These are phyloP conservation scores for Protodeltote pygarga DNA, from an alignment of 2,888 invertebrate species.

Conservation along the genomic window DNA sequence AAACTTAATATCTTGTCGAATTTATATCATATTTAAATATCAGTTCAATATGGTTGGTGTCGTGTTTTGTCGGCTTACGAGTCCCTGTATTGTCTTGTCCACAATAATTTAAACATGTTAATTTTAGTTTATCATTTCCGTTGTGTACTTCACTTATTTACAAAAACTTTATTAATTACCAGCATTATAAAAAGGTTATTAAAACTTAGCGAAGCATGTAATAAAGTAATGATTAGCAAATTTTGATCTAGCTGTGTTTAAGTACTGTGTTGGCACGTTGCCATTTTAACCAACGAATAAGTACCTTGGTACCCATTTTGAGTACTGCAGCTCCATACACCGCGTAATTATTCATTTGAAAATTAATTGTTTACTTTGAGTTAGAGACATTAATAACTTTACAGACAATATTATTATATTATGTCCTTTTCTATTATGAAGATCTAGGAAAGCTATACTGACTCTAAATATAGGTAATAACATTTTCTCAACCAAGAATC, in stretches of 20 bases:
- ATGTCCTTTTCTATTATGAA: too few relatives aligned
- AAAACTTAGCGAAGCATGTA: slow-evolving; percentile 2
- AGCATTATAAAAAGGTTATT: slow-evolving; percentile 9
- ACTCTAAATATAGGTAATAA: too few relatives aligned
- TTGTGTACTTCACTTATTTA: slow-evolving; percentile 10
- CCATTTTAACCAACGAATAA: slow-evolving; percentile 28
- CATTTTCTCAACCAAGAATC: too few relatives aligned
- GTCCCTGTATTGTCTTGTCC: slow-evolving; percentile 27
- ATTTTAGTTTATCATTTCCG: slow-evolving; percentile 25
- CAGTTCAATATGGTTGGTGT: slow-evolving; percentile 7
- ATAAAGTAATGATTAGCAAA: slow-evolving; percentile 10
- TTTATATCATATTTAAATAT: slow-evolving; percentile 27
- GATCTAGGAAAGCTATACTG: too few relatives aligned
- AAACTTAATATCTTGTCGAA: slow-evolving; percentile 9
- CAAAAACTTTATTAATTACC: slow-evolving; percentile 2
- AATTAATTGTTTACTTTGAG: slow-evolving; percentile 24
- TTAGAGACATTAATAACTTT: slow-evolving; percentile 4
- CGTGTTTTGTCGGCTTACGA: slow-evolving; percentile 11
- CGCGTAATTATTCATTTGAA: slow-evolving; percentile 32
- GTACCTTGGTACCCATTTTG: slow-evolving; percentile 12
- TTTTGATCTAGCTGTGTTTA: neutral
- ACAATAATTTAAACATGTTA: slow-evolving; percentile 36
- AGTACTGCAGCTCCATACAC: slow-evolving; percentile 16
- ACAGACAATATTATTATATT: slow-evolving; percentile 6
- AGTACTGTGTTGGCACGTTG: slow-evolving; percentile 30